Conservation (phyloP, 2,888 invertebrate genomes). For the Stegana nigrithorax region DNA sequence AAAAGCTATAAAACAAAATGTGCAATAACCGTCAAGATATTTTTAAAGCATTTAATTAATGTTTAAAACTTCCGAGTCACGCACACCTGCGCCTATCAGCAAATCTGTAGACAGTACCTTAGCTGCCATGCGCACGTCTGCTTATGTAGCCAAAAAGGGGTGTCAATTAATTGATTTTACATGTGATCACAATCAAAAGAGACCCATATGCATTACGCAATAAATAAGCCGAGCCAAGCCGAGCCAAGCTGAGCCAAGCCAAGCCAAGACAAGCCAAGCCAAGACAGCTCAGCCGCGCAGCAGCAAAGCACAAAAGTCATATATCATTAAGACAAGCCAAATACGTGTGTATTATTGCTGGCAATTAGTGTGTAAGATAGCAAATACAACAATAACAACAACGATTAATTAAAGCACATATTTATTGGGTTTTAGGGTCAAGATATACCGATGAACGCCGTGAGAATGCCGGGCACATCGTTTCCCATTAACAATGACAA, state of each 20-base stretch:
- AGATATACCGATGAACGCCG: neutral
- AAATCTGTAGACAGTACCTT: no score
- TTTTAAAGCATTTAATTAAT: no score
- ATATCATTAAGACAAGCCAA: conserved; percentile 40
- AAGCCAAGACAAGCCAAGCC: neutral
- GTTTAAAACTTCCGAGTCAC: no score
- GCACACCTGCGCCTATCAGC: no score
- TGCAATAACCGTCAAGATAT: no score
- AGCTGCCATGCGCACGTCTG: no score
- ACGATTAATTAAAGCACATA: no score
- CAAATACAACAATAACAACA: no score
- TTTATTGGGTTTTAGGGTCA: conserved; percentile 7
- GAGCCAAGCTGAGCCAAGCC: neutral
- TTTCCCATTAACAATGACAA: conserved; percentile 59
- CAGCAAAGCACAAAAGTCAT: conserved; percentile 15
- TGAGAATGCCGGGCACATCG: conserved; percentile 54
- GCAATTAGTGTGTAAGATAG: conserved; percentile 39
- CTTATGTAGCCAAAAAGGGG: conserved; percentile 39
- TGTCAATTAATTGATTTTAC: conserved; percentile 52
- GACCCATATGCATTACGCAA: conserved; percentile 4
- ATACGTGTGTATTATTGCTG: conserved; percentile 31
- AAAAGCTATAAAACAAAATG: no score
- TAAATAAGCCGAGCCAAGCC: neutral
- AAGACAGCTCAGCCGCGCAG: no score
- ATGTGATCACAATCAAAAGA: conserved; percentile 27